Evolutionary conservation across 2,797 vertebrate species (phyloP).

Genomic region (Sus cebifrons): DNA sequence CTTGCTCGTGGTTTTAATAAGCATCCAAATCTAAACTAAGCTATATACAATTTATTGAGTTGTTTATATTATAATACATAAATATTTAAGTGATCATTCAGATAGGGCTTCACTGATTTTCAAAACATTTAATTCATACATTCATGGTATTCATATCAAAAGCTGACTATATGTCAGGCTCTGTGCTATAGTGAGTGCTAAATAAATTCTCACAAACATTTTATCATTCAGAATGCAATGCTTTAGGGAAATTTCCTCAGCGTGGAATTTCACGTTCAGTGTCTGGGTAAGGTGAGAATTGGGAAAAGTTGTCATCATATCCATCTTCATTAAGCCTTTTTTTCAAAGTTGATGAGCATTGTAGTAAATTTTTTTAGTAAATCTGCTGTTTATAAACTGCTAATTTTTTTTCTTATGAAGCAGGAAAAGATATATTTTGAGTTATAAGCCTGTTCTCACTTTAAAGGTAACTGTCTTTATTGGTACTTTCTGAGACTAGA

Average conservation of each 20-base stretch:
- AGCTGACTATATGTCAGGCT: neutral
- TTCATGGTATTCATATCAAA: neutral
- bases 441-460: neutral
- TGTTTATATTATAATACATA: neutral
- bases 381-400: neutral
- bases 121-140: neutral
- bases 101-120: neutral
- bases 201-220: neutral
- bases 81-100: neutral
- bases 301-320: neutral
- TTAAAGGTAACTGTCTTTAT: neutral
- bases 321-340: neutral
- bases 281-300: neutral
- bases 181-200: neutral
- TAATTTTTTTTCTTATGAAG: neutral
- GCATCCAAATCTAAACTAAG: neutral
- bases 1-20: constrained; percentile 57
- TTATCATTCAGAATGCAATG: neutral
- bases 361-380: neutral
- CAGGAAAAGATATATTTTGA: neutral
- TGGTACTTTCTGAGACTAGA: neutral
- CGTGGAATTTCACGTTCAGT: neutral
- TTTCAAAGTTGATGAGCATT: neutral
- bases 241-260: neutral
- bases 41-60: constrained; percentile 6